Evolutionary conservation across 2,888 invertebrate species (phyloP), one percentile per base, ranked within the genome.

Genomic region (Helleia helle): DNA sequence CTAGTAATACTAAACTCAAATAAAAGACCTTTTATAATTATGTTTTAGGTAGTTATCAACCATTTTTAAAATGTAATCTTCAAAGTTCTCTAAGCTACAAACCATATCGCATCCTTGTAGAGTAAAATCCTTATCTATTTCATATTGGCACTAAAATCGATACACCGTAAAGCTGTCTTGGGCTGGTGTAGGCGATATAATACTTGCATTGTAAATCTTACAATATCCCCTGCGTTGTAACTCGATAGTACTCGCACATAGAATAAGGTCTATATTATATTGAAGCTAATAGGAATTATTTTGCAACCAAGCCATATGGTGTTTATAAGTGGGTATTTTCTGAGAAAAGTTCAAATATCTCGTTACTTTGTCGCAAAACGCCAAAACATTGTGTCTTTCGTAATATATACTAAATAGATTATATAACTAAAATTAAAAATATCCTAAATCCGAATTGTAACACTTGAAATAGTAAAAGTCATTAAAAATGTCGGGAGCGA

Each of bases 121-220:
- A 43, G 44, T 42, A 47, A 45, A 47, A 43, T 38, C 27, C 44
- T 47, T 53, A 53, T 53, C 45, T 29, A 24, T 34, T 30, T 47
- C 36, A 45, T 46, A 46, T 44, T 46, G 38, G 41, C 40, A 36
- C 49, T 41, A 49, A 50, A 51, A 36, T 40, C 47, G 46, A 39
- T 29, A 37, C 39, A 22, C 29, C 29, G 41, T 50, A 53, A 50
- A 51, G 47, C 48, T 48, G 46, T 50, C 46, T 31, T 36, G 36
- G 43, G 43, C 29, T 24, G 36, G 51, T 44, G 50, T 51, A 46
- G 51, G 51, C 46, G 50, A 38, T 17, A 34, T 29, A 40, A 45
- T 24, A 7, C 18, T 34, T 39, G 47, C 46, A 42, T 45, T 41
- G 43, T 37, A 42, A 41, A 42, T 38, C 37, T 27, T 29, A 13